Percentiles rank a stretch among this genome's conserved stretches.
phyloP scores from a whole-genome alignment of 2,888 invertebrate species.

The Ophraella communa region DNA sequence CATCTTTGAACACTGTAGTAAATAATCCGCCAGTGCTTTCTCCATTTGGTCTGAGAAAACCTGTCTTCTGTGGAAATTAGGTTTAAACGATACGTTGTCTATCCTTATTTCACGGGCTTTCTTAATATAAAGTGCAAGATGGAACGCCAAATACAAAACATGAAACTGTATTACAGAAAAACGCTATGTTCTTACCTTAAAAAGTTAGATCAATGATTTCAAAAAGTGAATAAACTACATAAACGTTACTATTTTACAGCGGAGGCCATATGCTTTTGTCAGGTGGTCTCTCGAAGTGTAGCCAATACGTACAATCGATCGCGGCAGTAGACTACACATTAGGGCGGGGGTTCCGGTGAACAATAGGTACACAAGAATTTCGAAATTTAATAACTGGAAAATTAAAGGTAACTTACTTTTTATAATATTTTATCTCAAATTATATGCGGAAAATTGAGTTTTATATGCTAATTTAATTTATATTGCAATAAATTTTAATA shows the following conservation, averaged over 20 bases:
- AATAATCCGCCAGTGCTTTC: slow-evolving; percentile 4
- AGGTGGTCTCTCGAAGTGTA: slow-evolving; percentile 12
- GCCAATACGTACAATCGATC: slow-evolving; percentile 1
- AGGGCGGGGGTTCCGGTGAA: no score
- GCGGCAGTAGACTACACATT: no score
- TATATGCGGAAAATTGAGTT: no score
- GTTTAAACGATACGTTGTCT: not conserved
- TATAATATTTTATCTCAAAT: no score
- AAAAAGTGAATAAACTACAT: not conserved
- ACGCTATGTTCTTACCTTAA: slow-evolving; percentile 5
- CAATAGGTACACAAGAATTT: no score
- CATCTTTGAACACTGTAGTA: slow-evolving; percentile 12
- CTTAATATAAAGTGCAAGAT: slow-evolving; percentile 4
- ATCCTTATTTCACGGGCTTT: not conserved
- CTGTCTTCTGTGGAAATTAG: slow-evolving; percentile 10
- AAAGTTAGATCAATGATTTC: slow-evolving; percentile 13
- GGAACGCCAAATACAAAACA: not conserved
- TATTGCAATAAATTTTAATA: no score
- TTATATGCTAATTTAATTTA: no score
- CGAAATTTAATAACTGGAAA: no score
- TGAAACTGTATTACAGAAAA: not conserved
- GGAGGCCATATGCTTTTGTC: slow-evolving; percentile 4
- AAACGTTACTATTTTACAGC: slow-evolving; percentile 9
- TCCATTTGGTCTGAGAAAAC: slow-evolving; percentile 17
- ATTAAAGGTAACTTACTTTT: no score